A percentile compares a stretch with the other conserved stretches of the same genome.
Conservation (phyloP, 2,113 vertebrate genomes). For the Corythornis madagascariensis region DNA sequence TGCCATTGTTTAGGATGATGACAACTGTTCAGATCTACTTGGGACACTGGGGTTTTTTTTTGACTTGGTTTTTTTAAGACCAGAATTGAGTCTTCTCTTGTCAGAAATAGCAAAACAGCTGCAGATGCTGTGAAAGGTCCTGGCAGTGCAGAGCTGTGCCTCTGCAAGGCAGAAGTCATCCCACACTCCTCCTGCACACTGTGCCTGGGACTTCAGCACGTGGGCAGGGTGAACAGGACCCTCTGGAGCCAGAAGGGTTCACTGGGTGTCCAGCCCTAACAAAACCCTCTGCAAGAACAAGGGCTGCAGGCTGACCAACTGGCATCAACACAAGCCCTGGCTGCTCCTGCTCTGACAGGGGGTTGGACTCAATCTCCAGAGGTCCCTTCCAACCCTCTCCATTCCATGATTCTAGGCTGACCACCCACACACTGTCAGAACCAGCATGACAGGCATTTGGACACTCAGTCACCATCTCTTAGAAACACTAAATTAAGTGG, state of each 20-base stretch:
- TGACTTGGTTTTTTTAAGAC: neutral
- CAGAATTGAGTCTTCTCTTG: neutral
- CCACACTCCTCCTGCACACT: accelerated
- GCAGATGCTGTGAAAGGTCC: neutral
- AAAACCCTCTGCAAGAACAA: neutral
- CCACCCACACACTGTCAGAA: neutral
- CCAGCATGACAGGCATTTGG: accelerated
- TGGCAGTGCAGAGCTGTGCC: neutral
- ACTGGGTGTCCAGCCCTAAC: neutral
- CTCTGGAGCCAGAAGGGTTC: neutral
- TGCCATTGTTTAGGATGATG: neutral
- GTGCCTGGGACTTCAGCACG: neutral
- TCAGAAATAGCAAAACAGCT: neutral
- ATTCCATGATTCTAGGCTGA: too few relatives aligned
- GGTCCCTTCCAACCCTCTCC: too few relatives aligned
- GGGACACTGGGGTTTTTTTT: neutral
- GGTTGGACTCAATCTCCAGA: too few relatives aligned
- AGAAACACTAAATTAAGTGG: neutral
- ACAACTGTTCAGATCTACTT: neutral
- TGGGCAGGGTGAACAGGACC: neutral
- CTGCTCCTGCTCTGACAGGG: too few relatives aligned
- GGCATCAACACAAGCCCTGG: neutral
- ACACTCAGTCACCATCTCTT: neutral
- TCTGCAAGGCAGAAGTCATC: neutral
- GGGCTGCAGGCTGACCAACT: neutral